A percentile compares a stretch with the other conserved stretches of the same genome.
phyloP scores from a whole-genome alignment of 1,140 invertebrate species.

The Drosophila tropicalis region DNA sequence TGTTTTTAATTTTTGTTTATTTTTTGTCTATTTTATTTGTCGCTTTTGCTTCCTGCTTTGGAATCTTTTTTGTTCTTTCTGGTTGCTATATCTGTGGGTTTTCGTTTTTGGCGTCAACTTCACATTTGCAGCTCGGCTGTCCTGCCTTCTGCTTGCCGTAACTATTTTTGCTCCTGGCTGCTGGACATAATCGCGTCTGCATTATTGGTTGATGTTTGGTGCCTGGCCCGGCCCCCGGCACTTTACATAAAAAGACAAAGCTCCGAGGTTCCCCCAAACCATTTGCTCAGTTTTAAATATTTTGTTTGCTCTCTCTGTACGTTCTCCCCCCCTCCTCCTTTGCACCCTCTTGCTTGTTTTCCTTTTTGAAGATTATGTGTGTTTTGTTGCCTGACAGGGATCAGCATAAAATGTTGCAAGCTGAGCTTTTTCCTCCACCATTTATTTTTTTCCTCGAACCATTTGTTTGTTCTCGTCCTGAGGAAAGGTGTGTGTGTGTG shows the following conservation, averaged over 20 bases:
- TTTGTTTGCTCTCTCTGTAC: constrained; percentile 65
- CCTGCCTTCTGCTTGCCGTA: constrained; percentile 63
- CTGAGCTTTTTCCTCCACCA: constrained; percentile 68
- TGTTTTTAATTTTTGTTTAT: constrained; percentile 18
- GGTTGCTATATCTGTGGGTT: constrained; percentile 52
- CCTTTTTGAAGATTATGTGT: constrained; percentile 83
- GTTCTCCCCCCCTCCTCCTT: constrained; percentile 9
- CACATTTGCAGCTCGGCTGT: constrained; percentile 65
- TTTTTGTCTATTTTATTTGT: constrained; percentile 28
- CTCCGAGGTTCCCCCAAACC: constrained; percentile 11
- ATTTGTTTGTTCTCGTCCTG: constrained; percentile 43
- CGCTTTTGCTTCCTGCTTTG: constrained; percentile 50
- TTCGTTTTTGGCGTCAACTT: constrained; percentile 65
- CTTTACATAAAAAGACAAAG: constrained; percentile 49
- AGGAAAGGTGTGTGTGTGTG: constrained; percentile 48
- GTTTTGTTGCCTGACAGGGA: constrained; percentile 83
- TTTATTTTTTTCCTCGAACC: constrained; percentile 25
- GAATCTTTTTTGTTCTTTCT: constrained; percentile 66
- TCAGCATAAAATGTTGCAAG: constrained; percentile 83
- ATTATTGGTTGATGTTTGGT: constrained; percentile 83
- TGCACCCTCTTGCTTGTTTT: constrained; percentile 68
- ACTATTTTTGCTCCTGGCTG: constrained; percentile 56
- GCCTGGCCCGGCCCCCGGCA: constrained; percentile 39
- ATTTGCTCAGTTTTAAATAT: constrained; percentile 54
- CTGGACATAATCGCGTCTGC: constrained; percentile 83